phyloP scores from a whole-genome alignment of 2,888 invertebrate genomes.

The Sinhomidia bicolor region DNA sequence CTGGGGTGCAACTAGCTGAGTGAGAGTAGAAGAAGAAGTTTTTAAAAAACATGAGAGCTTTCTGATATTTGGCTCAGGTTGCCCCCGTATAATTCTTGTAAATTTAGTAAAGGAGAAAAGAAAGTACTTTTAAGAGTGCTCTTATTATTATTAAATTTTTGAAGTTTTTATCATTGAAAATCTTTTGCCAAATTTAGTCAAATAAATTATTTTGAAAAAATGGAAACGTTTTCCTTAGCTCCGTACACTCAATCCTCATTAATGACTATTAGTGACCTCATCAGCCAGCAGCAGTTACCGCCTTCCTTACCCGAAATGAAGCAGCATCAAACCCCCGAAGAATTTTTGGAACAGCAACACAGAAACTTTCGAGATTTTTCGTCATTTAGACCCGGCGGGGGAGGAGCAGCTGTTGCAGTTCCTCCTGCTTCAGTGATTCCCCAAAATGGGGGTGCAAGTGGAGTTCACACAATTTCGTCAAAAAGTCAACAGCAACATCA shows the following conservation, averaged over 20 bases:
- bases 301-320: conserved; percentile 61
- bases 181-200: too few relatives aligned
- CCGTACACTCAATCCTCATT: conserved; percentile 76
- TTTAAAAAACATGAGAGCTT: conserved; percentile 30
- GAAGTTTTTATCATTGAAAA: too few relatives aligned
- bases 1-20: conserved; percentile 43
- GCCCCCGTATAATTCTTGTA: background rate
- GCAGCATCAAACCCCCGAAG: conserved; percentile 67
- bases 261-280: conserved; percentile 79
- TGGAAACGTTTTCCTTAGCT: conserved; percentile 78
- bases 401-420: conserved; percentile 67
- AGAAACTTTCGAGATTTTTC: conserved; percentile 77
- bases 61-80: background rate
- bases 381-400: conserved; percentile 22
- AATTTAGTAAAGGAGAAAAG: background rate
- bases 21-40: too few relatives aligned
- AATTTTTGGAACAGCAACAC: conserved; percentile 77
- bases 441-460: conserved; percentile 29
- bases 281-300: conserved; percentile 77
- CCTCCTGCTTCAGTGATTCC: conserved; percentile 75
- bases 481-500: conserved; percentile 54
- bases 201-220: conserved; percentile 33
- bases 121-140: background rate
- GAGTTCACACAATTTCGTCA: conserved; percentile 10
- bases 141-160: too few relatives aligned